phyloP scores from a whole-genome alignment of 2,113 vertebrate species.

The Amazona guildingii region DNA sequence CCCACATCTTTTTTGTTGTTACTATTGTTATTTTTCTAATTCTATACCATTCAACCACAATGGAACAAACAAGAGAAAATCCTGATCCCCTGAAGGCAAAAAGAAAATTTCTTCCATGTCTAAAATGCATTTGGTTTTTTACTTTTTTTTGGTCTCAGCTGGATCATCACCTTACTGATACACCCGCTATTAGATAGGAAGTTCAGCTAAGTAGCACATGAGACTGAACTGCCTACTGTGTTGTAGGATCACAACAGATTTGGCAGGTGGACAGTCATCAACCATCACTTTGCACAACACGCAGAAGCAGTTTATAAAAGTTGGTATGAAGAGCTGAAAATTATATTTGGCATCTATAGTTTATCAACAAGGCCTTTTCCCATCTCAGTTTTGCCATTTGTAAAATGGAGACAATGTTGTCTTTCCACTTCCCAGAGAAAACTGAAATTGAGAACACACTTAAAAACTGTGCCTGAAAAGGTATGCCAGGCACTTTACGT shows the following conservation, averaged over 20 bases:
- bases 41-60: background rate
- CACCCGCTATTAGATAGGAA: background rate
- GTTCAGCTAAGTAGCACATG: background rate
- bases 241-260: background rate
- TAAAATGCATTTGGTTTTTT: background rate
- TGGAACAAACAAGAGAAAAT: background rate
- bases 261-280: background rate
- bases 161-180: background rate
- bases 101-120: background rate
- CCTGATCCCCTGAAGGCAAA: background rate
- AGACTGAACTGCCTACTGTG: background rate
- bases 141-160: background rate
- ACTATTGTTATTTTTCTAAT: background rate
- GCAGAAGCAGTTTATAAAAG: background rate
- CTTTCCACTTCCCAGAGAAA: background rate
- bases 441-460: background rate
- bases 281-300: background rate
- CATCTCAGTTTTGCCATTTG: background rate
- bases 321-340: background rate
- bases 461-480: background rate
- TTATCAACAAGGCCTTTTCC: background rate
- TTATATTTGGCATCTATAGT: background rate
- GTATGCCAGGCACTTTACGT: background rate
- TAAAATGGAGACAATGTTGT: background rate
- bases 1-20: background rate